Base-by-base conservation (phyloP, 2,797 vertebrate species). In the Gymnoscopelus braueri region DNA sequence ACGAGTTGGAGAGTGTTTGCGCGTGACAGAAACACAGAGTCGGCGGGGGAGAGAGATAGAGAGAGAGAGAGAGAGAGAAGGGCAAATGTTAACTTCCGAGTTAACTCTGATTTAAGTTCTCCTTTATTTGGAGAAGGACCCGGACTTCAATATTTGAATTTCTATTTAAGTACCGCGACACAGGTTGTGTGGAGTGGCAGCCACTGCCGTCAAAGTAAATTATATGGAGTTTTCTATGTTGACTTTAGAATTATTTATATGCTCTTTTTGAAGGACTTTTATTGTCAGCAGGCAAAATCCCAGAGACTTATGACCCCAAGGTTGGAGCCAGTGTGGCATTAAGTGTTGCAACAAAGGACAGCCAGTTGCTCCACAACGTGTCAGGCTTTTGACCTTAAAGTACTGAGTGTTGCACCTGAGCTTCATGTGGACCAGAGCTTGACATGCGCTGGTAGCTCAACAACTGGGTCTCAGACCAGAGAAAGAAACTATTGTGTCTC, bases 61-160 rank as follows among this genome's bases (percentile, higher is more conserved):
- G 32, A 35, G 32, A 6, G 32, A 35, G 1, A 35, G 32, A 35
- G 47, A 56, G 54, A 49, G 56, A 24, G 11, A 5, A 56, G 63
- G 51, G 60, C 66, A 47, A 39, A 48, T 4, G 35, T 61, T 19
- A 44, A 67, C 57, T 56, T 71, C 35, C 65, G 63, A 51, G 35
- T 35, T 55, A 56, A 54, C 63, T 85, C 60, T 19, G 67, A 72
- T 67, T 51, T 12, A 67, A 55, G 61, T 79, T 70, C 76, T 88
- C 77, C 81, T 80, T 84, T 87, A 63, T 85, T 75, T 74, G 81
- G 75, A 85, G 82, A 86, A 61, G 64, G 53, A 74, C 32, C 12
- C 39, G 57, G 64, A 63, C 9, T 44, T 44, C 39, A 55, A 60
- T 64, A 66, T 78, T 74, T 71, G 47, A 71, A 58, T 66, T 32